These are phyloP conservation scores for Syngnathus floridae DNA, from an alignment of 2,113 vertebrate species.

Conservation along the genomic window DNA sequence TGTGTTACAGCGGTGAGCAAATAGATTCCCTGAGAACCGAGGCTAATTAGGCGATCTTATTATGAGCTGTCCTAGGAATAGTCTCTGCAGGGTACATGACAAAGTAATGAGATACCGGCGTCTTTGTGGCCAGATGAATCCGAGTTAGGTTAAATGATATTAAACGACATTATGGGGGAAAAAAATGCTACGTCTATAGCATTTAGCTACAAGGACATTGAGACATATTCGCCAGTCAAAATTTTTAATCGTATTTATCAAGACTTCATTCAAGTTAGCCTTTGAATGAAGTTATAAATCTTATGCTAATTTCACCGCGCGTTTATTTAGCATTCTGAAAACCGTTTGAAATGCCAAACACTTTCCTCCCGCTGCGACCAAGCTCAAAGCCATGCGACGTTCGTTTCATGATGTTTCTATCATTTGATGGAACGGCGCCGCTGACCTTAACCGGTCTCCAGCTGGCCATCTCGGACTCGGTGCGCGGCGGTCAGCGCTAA, in stretches of 20 bases:
- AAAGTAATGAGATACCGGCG: slow-evolving; percentile 34
- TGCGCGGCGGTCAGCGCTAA: slow-evolving; percentile 44
- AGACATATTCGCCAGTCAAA: too few species aligned
- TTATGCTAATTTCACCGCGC: slow-evolving; percentile 13
- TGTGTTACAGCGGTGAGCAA: slow-evolving; percentile 49
- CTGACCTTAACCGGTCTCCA: slow-evolving; percentile 37
- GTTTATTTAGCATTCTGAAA: slow-evolving; percentile 34
- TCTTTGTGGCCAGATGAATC: slow-evolving; percentile 4
- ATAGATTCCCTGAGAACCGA: slow-evolving; percentile 62
- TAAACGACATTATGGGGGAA: background rate
- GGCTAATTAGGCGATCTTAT: slow-evolving; percentile 64
- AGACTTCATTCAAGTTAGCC: background rate
- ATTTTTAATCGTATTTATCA: too few species aligned
- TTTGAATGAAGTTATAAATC: slow-evolving; percentile 14
- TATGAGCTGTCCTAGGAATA: slow-evolving; percentile 51
- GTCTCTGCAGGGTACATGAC: slow-evolving; percentile 51
- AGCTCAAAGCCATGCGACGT: background rate
- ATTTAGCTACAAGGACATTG: too few species aligned
- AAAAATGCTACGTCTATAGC: too few species aligned
- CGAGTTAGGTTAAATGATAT: background rate
- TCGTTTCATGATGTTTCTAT: slow-evolving; percentile 10
- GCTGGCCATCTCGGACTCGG: slow-evolving; percentile 34
- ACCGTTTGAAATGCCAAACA: slow-evolving; percentile 20
- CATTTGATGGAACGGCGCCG: slow-evolving; percentile 24
- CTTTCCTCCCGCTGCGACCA: slow-evolving; percentile 15